phyloP scores from a whole-genome alignment of 2,888 invertebrate genomes.

The Pogonocherus hispidulus region DNA sequence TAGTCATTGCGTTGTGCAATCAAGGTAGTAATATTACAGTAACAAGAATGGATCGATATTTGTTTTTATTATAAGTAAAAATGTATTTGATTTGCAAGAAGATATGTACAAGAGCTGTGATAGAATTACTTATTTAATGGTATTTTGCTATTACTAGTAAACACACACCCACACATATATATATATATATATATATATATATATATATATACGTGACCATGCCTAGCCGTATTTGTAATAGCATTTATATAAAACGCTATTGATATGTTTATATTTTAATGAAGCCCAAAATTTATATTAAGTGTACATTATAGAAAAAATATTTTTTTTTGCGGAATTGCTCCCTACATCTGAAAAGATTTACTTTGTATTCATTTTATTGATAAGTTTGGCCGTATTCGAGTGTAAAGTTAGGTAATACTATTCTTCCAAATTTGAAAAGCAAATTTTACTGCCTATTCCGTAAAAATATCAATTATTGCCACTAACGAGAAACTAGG shows the following conservation, averaged over 20 bases:
- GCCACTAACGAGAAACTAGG: no score
- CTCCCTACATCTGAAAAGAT: no score
- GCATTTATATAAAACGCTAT: constrained; percentile 25
- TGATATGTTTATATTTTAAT: constrained; percentile 36
- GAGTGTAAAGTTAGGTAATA: no score
- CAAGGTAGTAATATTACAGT: constrained; percentile 40
- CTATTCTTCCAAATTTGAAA: no score
- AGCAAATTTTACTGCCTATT: no score
- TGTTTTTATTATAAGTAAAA: constrained; percentile 33
- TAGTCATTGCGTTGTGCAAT: constrained; percentile 49
- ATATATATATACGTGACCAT: constrained; percentile 48
- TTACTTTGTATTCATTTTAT: no score
- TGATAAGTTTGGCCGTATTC: no score
- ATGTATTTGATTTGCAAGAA: constrained; percentile 59
- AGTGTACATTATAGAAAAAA: no score
- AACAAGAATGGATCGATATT: constrained; percentile 46
- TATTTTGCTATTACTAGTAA: constrained; percentile 52
- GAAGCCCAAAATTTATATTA: no score
- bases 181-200: not conserved
- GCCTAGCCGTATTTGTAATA: constrained; percentile 28
- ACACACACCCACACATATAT: no score
- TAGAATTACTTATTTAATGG: constrained; percentile 64
- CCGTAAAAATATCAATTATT: no score
- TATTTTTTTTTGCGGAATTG: no score
- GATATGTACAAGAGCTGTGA: constrained; percentile 69